Percentiles rank a stretch among this genome's conserved stretches.
Evolutionary conservation across 2,888 invertebrate species (phyloP).

Genomic region (Pyrrhosoma nymphula): DNA sequence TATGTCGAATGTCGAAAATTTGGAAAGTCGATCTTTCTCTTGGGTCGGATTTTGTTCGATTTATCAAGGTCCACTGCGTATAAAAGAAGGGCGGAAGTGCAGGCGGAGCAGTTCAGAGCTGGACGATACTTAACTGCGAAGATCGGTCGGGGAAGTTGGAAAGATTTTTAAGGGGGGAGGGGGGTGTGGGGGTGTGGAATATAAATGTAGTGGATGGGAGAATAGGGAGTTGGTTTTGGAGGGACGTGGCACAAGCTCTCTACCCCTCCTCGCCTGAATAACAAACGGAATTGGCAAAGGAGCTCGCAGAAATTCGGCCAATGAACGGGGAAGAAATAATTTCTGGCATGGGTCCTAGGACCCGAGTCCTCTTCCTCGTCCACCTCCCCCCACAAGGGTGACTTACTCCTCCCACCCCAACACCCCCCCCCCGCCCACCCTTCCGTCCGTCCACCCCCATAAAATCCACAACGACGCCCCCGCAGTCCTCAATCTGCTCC

Average conservation of each 20-base stretch:
- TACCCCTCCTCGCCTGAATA: slow-evolving; percentile 40
- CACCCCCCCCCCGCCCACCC: neutral
- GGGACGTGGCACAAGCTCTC: slow-evolving; percentile 22
- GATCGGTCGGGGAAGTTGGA: neutral
- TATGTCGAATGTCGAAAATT: no score
- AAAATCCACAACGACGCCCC: slow-evolving; percentile 20
- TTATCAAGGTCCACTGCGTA: no score
- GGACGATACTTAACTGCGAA: neutral
- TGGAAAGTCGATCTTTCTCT: no score
- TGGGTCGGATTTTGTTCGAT: no score
- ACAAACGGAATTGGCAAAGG: slow-evolving; percentile 67
- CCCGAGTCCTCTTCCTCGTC: slow-evolving; percentile 22
- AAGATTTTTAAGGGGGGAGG: neutral
- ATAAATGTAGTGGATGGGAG: neutral
- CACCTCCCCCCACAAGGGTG: neutral
- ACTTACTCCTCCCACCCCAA: neutral
- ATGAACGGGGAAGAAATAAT: slow-evolving; percentile 64
- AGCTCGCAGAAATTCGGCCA: slow-evolving; percentile 61
- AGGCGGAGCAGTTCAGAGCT: no score
- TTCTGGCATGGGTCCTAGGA: slow-evolving; percentile 55
- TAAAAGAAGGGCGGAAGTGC: no score
- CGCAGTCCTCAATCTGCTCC: neutral
- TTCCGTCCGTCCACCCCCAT: neutral
- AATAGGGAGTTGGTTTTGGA: neutral
- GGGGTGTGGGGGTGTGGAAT: neutral